Conservation (phyloP, 2,797 vertebrate species). For the Mormyrus hasselquistii region DNA sequence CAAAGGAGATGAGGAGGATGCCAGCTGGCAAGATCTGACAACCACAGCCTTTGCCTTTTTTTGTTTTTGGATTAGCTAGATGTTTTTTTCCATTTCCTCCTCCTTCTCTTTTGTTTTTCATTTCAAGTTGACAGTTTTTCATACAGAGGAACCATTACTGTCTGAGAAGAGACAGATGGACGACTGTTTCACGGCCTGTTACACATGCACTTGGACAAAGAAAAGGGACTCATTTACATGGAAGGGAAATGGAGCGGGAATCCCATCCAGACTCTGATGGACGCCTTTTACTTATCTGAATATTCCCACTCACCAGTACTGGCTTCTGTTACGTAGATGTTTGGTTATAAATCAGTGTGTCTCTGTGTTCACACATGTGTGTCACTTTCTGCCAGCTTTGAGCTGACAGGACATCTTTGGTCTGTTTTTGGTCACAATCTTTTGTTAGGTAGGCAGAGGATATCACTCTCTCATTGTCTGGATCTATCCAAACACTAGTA, state of each 20-base stretch:
- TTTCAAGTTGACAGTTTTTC: neutral
- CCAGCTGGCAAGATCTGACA: constrained; percentile 32
- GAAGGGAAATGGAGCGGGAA: neutral
- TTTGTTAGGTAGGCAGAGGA: neutral
- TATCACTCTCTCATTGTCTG: neutral
- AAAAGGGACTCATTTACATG: neutral
- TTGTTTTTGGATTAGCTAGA: neutral
- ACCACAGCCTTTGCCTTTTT: constrained; percentile 32
- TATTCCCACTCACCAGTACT: constrained; percentile 12
- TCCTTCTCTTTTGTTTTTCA: neutral
- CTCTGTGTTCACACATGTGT: constrained; percentile 26
- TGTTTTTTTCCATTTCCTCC: constrained; percentile 23
- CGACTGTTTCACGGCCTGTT: constrained; percentile 1
- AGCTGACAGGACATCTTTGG: neutral
- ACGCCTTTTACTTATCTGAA: constrained; percentile 10
- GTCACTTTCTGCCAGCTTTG: constrained; percentile 33
- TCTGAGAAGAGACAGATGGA: constrained; percentile 26
- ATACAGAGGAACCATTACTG: neutral
- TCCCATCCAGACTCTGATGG: constrained; percentile 7
- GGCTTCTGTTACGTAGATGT: constrained; percentile 23
- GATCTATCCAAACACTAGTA: neutral
- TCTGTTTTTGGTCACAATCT: neutral
- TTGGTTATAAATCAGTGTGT: constrained; percentile 27
- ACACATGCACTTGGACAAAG: neutral
- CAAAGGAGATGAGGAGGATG: neutral